A percentile compares a stretch with the other conserved stretches of the same genome.
These are phyloP conservation scores for Athalia rosae DNA, from an alignment of 2,888 invertebrate genomes.

Conservation along the genomic window DNA sequence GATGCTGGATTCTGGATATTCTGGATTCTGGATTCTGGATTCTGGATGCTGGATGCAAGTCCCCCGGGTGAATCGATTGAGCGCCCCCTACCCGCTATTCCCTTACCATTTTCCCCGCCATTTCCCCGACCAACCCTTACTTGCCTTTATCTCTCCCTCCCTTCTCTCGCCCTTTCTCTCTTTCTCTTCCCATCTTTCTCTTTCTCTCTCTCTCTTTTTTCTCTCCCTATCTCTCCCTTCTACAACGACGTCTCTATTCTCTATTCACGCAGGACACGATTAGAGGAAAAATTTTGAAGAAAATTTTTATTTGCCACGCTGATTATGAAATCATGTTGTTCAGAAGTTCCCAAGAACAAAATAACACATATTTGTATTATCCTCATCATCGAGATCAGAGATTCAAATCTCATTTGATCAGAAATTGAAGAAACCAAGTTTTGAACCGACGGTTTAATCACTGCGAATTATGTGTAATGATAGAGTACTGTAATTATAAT, in stretches of 20 bases:
- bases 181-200: background rate
- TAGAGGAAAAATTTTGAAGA: too few species aligned
- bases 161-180: background rate
- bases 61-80: conserved; percentile 70
- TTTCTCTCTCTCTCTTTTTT: conserved; percentile 8
- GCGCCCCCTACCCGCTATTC: conserved; percentile 56
- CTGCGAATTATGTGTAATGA: too few species aligned
- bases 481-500: background rate
- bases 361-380: too few species aligned
- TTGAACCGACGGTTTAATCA: too few species aligned
- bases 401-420: too few species aligned
- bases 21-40: conserved; percentile 58
- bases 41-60: conserved; percentile 62
- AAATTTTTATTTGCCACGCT: too few species aligned
- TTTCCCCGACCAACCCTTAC: conserved; percentile 39
- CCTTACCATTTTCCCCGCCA: background rate
- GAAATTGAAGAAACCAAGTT: too few species aligned
- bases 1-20: conserved; percentile 8
- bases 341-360: too few species aligned
- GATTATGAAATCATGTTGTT: too few species aligned
- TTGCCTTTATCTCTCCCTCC: background rate
- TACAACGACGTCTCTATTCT: too few species aligned
- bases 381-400: too few species aligned
- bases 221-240: background rate
- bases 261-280: too few species aligned